Percentiles rank a stretch among this genome's conserved stretches.
Evolutionary conservation across 2,113 vertebrate species (phyloP).

Genomic region (Scomber japonicus): DNA sequence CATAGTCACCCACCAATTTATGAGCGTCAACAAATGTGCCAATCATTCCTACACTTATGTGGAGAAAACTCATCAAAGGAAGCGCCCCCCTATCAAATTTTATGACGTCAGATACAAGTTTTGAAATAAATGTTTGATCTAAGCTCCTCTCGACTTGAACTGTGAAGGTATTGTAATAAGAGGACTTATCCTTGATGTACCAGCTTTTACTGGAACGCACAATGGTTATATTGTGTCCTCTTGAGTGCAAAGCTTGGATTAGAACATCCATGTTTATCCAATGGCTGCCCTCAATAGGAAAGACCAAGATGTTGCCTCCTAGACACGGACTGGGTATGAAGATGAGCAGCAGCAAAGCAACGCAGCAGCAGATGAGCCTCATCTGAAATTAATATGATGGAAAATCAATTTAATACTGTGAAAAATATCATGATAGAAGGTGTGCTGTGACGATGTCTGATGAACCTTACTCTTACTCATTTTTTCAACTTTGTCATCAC

Average conservation of each 20-base stretch:
- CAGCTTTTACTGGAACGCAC: conserved; percentile 59
- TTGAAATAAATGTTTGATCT: conserved; percentile 1
- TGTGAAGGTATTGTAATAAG: conserved; percentile 54
- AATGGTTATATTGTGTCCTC: conserved; percentile 73
- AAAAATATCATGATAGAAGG: background rate
- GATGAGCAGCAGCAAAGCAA: conserved; percentile 53
- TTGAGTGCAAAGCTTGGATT: conserved; percentile 64
- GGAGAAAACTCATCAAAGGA: conserved; percentile 15
- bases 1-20: background rate
- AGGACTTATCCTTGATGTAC: conserved; percentile 65
- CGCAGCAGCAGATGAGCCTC: conserved; percentile 31
- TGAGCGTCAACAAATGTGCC: background rate
- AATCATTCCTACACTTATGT: conserved; percentile 17
- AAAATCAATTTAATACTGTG: background rate
- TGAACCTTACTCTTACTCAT: too few relatives aligned
- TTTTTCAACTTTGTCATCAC: too few relatives aligned
- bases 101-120: accelerated
- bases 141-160: conserved; percentile 44
- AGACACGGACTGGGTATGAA: conserved; percentile 34
- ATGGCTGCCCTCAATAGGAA: conserved; percentile 77
- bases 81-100: conserved; percentile 43
- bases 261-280: conserved; percentile 81
- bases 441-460: too few relatives aligned
- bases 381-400: conserved; percentile 54
- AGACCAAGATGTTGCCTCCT: conserved; percentile 74